Conservation (phyloP, 2,113 vertebrate genomes). For the Sardina pilchardus region DNA sequence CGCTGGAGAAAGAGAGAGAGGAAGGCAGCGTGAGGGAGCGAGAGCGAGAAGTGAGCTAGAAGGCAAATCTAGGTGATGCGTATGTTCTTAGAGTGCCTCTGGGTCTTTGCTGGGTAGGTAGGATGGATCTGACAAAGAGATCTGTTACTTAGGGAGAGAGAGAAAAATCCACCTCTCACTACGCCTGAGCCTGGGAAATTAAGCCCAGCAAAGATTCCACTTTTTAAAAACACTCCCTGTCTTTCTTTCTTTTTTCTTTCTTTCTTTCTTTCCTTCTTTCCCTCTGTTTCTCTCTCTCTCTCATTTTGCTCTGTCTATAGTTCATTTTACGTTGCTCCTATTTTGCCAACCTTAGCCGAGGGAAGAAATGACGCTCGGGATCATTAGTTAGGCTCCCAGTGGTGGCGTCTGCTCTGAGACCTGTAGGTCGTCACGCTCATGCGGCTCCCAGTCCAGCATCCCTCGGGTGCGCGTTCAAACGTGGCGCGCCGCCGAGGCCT, state of each 20-base stretch:
- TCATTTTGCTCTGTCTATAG: too few relatives aligned
- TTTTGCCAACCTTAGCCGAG: constrained; percentile 49
- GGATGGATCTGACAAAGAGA: constrained; percentile 84
- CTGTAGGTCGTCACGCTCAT: constrained; percentile 85
- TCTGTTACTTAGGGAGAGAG: constrained; percentile 65
- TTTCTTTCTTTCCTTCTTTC: constrained; percentile 53
- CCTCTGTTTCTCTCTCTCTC: constrained; percentile 43
- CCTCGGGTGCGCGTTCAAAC: constrained; percentile 91
- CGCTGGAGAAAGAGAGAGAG: constrained; percentile 7
- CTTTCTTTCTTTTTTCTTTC: constrained; percentile 61
- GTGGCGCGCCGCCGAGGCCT: constrained; percentile 86
- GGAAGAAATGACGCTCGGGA: constrained; percentile 88
- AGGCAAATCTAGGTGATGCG: constrained; percentile 77
- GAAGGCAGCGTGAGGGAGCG: constrained; percentile 23
- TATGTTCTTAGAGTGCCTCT: constrained; percentile 76
- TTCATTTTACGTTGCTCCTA: neutral
- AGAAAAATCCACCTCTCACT: constrained; percentile 80
- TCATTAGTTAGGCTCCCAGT: constrained; percentile 90
- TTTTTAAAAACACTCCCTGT: constrained; percentile 85
- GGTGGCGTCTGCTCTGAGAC: constrained; percentile 82
- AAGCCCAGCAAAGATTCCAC: constrained; percentile 96
- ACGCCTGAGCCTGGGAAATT: constrained; percentile 87
- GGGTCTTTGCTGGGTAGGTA: constrained; percentile 78
- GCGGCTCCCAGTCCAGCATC: constrained; percentile 88
- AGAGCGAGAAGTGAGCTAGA: constrained; percentile 68